Percentiles rank a stretch among this genome's conserved stretches.
phyloP scores from a whole-genome alignment of 2,797 vertebrate genomes.

The Ataeniobius toweri region DNA sequence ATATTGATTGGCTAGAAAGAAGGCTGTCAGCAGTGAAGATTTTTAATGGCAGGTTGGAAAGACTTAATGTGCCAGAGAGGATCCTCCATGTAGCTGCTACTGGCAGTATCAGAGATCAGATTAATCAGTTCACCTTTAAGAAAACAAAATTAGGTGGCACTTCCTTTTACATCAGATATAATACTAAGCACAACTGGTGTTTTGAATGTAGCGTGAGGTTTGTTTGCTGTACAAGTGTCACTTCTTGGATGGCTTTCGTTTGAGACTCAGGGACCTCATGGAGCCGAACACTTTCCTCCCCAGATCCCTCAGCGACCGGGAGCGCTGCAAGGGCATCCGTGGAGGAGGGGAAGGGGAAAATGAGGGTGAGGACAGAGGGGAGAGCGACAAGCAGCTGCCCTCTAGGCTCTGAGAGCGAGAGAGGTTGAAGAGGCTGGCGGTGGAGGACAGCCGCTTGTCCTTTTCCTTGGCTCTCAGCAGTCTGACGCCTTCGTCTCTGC shows the following conservation, averaged over 20 bases:
- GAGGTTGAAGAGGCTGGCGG: conserved; percentile 82
- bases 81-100: conserved; percentile 27
- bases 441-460: conserved; percentile 80
- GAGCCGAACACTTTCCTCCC: conserved; percentile 84
- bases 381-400: conserved; percentile 78
- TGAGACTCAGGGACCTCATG: conserved; percentile 83
- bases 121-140: conserved; percentile 27
- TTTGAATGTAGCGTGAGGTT: conserved; percentile 37
- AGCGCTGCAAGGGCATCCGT: conserved; percentile 75
- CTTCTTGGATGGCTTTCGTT: conserved; percentile 79
- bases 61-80: conserved; percentile 49
- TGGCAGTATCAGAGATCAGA: conserved; percentile 16
- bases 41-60: conserved; percentile 25
- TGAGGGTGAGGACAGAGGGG: conserved; percentile 81
- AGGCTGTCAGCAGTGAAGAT: conserved; percentile 6
- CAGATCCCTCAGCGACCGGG: conserved; percentile 84
- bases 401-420: conserved; percentile 81
- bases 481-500: conserved; percentile 60
- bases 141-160: conserved; percentile 27
- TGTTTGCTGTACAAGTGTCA: conserved; percentile 61
- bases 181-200: conserved; percentile 39
- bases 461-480: conserved; percentile 63
- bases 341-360: conserved; percentile 80
- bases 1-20: conserved; percentile 30
- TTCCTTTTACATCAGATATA: conserved; percentile 47